Evolutionary conservation across 2,888 invertebrate species (phyloP).

Genomic region (Cremastinae sp.): DNA sequence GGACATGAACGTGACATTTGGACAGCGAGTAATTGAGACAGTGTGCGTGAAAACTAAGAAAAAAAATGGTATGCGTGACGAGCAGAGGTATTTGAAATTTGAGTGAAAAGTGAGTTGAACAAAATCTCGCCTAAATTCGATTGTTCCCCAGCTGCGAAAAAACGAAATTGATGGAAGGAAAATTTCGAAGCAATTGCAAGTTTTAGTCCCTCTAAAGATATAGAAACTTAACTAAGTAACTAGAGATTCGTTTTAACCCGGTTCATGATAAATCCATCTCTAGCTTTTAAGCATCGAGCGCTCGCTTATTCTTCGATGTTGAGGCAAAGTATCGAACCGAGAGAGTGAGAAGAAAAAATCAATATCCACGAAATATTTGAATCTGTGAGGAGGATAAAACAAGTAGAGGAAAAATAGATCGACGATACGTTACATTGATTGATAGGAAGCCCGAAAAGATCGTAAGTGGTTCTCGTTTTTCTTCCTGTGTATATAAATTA

Average conservation of each 20-base stretch:
- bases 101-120: slow-evolving; percentile 52
- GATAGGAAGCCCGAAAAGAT: too few species aligned
- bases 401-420: not conserved
- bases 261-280: slow-evolving; percentile 64
- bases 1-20: slow-evolving; percentile 22
- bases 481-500: slow-evolving; percentile 48
- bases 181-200: slow-evolving; percentile 63
- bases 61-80: slow-evolving; percentile 7
- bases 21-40: slow-evolving; percentile 25
- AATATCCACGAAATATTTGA: too few species aligned
- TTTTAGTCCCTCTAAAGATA: slow-evolving; percentile 66
- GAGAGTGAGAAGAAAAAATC: slow-evolving; percentile 19
- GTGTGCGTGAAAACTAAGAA: slow-evolving; percentile 23
- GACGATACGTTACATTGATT: slow-evolving; percentile 1
- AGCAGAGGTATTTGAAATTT: slow-evolving; percentile 23
- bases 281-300: slow-evolving; percentile 53
- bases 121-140: slow-evolving; percentile 76
- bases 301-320: slow-evolving; percentile 41
- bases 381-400: too few species aligned
- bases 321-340: slow-evolving; percentile 34
- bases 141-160: slow-evolving; percentile 61
- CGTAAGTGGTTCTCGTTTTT: slow-evolving; percentile 43
- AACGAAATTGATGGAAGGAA: slow-evolving; percentile 44
- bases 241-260: slow-evolving; percentile 66
- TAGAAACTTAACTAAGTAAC: slow-evolving; percentile 69